Percentiles rank a stretch among this genome's conserved stretches.
These are phyloP conservation scores for Furcifer pardalis DNA, from an alignment of 2,797 vertebrate species.

Conservation along the genomic window DNA sequence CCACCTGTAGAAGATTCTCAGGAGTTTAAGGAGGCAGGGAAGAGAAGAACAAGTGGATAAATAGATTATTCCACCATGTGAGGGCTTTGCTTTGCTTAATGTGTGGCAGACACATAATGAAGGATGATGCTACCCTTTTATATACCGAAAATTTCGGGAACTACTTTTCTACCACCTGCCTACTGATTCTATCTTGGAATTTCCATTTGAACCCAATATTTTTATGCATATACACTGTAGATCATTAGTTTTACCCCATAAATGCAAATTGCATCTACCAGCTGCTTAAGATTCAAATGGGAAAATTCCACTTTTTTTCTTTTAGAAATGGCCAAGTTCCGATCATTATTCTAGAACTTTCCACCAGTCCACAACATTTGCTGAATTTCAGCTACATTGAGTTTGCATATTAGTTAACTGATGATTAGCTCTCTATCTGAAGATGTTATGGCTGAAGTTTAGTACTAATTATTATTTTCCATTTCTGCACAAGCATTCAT, in stretches of 20 bases:
- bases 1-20: no score
- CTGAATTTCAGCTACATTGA: neutral
- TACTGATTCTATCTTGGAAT: neutral
- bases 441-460: constrained; percentile 8
- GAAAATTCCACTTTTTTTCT: neutral
- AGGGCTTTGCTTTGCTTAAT: neutral
- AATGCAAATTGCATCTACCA: neutral
- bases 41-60: neutral
- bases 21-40: no score
- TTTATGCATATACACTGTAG: no score
- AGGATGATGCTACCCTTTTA: no score
- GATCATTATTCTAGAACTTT: neutral
- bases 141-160: neutral
- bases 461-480: constrained; percentile 39
- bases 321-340: neutral
- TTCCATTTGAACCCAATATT: neutral
- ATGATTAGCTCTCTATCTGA: constrained; percentile 18
- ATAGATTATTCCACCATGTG: neutral
- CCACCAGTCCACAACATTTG: neutral
- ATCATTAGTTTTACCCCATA: neutral
- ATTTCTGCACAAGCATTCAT: constrained; percentile 30
- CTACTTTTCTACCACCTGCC: neutral
- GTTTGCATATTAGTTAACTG: constrained; percentile 37
- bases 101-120: no score
- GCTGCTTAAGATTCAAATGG: neutral